A percentile compares a stretch with the other conserved stretches of the same genome.
These are phyloP conservation scores for Sphenopsis melanotis DNA, from an alignment of 2,797 vertebrate genomes.

Conservation along the genomic window DNA sequence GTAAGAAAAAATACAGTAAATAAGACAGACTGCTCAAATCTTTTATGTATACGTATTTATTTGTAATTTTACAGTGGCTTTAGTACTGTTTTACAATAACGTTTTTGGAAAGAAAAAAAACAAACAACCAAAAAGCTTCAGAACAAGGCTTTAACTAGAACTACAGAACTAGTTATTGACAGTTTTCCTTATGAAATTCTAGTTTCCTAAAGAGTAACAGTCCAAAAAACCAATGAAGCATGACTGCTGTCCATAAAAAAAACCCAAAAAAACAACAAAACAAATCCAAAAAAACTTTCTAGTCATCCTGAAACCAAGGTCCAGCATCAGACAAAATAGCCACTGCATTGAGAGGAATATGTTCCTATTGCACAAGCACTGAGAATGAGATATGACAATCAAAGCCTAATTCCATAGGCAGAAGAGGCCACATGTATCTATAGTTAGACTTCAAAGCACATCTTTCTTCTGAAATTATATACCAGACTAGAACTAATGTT, in stretches of 20 bases:
- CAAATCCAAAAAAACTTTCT: not conserved
- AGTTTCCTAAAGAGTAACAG: conserved; percentile 3
- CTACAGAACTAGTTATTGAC: conserved; percentile 19
- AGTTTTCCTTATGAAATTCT: conserved; percentile 29
- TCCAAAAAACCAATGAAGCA: not conserved
- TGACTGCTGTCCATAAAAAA: not conserved
- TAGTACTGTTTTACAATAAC: conserved; percentile 23
- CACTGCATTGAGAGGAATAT: conserved; percentile 33
- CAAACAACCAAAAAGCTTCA: not conserved
- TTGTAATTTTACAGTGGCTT: conserved; percentile 67
- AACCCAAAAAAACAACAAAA: not conserved
- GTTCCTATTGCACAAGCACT: conserved; percentile 57
- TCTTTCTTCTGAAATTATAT: conserved; percentile 35
- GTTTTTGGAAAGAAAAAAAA: not conserved
- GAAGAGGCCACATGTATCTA: conserved; percentile 29
- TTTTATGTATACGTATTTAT: conserved; percentile 60
- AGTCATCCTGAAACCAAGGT: conserved; percentile 20
- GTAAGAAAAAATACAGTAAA: not conserved
- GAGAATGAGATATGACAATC: conserved; percentile 25
- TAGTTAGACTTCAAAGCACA: conserved; percentile 41
- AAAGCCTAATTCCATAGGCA: conserved; percentile 42
- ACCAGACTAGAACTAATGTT: not conserved
- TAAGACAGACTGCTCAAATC: conserved; percentile 1
- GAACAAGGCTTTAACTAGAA: conserved; percentile 34
- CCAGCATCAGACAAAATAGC: conserved; percentile 43